Evolutionary conservation across 2,888 invertebrate genomes (phyloP).

Genomic region (Caenorhabditis plicata): DNA sequence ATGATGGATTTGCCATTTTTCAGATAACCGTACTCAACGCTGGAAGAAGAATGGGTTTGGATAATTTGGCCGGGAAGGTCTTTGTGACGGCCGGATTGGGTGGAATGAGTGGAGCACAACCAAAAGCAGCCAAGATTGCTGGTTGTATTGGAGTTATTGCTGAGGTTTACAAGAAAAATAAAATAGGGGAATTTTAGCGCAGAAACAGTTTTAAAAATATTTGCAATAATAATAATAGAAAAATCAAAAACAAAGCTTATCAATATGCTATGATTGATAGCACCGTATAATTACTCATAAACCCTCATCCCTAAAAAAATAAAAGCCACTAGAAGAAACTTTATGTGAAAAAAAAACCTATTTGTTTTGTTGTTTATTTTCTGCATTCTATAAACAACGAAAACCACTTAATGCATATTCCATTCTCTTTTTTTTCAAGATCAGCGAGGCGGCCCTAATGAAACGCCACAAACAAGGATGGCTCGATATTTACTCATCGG

Average conservation of each 20-base stretch:
- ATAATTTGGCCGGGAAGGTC: constrained; percentile 68
- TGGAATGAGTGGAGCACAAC: constrained; percentile 70
- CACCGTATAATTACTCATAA: too few relatives aligned
- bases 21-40: constrained; percentile 73
- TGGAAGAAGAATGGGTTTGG: constrained; percentile 69
- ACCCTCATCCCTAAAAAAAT: too few relatives aligned
- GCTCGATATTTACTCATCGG: constrained; percentile 69
- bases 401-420: neutral
- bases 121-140: constrained; percentile 73
- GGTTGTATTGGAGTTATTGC: constrained; percentile 73
- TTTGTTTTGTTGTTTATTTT: too few relatives aligned
- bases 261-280: too few relatives aligned
- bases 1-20: neutral
- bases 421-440: constrained; percentile 63
- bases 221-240: too few relatives aligned
- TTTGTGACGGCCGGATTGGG: constrained; percentile 73
- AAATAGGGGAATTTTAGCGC: neutral
- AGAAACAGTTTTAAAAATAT: neutral
- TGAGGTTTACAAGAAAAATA: too few relatives aligned
- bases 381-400: too few relatives aligned
- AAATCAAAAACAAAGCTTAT: too few relatives aligned
- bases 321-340: too few relatives aligned
- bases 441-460: constrained; percentile 69
- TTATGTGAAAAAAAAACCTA: too few relatives aligned
- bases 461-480: constrained; percentile 73